Evolutionary conservation across 2,888 invertebrate species (phyloP), one percentile per base, ranked within the genome.

Genomic region (Apodemia mormo): DNA sequence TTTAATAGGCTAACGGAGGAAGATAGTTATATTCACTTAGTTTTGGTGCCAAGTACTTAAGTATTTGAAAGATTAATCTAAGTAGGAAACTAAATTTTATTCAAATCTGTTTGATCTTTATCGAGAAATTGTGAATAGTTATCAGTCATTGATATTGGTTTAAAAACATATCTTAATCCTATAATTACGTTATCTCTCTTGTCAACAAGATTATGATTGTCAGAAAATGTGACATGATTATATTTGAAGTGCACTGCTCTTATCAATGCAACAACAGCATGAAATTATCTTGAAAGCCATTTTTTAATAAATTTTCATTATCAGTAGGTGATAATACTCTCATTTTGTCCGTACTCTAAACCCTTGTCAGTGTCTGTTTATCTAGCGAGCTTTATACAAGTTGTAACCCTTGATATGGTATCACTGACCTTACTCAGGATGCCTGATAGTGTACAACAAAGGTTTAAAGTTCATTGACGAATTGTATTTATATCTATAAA

Each of bases 381-480:
- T 69, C 65, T 37, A 45, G 33, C 43, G 54, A 69, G 37, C 68
- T 69, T 65, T 54, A 65, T 40, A 52, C 12, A 68, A 65, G 64
- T 64, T 49, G 29, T 56, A 22, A 43, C 68, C 54, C 30, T 8
- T 40, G 65, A 54, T 56, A 65, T 43, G 54, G 22, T 69, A 69
- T 54, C 65, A 52, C 9, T n/a, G 68, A 65, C 68, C 68, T 30
- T 43, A 40, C 12, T 54, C 14, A 69, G 61, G 14, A 14, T 61
- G 33, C 6, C 61, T 14, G 65, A 69, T 69, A 69, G n/a, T 43
- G n/a, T 29, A 58, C n/a, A 58, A 58, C 30, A 33, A 33, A 61
- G 37, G 65, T 69, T 65, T 65, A 65, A 68, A 69, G 65, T 69
- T 69, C 68, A 68, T 52, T 54, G 65, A 65, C 65, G 65, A 68